A percentile compares a stretch with the other conserved stretches of the same genome.
Conservation (phyloP, 2,797 vertebrate species). For the Hylomyscus alleni region DNA sequence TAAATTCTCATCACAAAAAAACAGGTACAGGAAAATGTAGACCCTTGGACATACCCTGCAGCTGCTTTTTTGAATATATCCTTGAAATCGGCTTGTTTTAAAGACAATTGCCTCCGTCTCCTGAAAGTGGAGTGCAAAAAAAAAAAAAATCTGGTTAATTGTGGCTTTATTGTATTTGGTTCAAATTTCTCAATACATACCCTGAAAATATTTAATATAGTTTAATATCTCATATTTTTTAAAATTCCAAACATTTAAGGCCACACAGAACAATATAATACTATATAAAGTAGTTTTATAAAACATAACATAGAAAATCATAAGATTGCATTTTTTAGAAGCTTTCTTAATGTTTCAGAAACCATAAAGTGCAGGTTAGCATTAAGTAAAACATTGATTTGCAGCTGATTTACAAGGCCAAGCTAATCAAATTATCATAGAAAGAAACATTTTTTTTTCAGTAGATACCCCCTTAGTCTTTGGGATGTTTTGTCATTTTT, state of each 20-base stretch:
- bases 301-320: conserved; percentile 24
- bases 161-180: conserved; percentile 54
- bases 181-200: conserved; percentile 71
- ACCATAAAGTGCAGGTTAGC: conserved; percentile 64
- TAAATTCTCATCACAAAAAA: conserved; percentile 68
- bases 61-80: conserved; percentile 85
- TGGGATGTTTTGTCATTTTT: conserved; percentile 69
- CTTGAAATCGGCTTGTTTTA: conserved; percentile 85
- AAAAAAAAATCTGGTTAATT: conserved; percentile 79
- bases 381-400: conserved; percentile 69
- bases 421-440: conserved; percentile 63
- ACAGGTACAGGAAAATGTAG: conserved; percentile 72
- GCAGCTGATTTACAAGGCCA: conserved; percentile 63
- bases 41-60: conserved; percentile 82
- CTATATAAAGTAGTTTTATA: conserved; percentile 55
- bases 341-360: conserved; percentile 71
- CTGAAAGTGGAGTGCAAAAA: conserved; percentile 82
- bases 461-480: conserved; percentile 51
- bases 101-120: conserved; percentile 84
- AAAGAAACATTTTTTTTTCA: conserved; percentile 73
- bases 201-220: conserved; percentile 58
- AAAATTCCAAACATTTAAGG: conserved; percentile 65
- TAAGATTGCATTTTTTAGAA: conserved; percentile 70
- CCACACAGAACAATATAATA: conserved; percentile 50
- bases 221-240: conserved; percentile 52